Evolutionary conservation across 2,113 vertebrate genomes (phyloP), one percentile per base, ranked within the genome.

Genomic region (Loxodonta africana): DNA sequence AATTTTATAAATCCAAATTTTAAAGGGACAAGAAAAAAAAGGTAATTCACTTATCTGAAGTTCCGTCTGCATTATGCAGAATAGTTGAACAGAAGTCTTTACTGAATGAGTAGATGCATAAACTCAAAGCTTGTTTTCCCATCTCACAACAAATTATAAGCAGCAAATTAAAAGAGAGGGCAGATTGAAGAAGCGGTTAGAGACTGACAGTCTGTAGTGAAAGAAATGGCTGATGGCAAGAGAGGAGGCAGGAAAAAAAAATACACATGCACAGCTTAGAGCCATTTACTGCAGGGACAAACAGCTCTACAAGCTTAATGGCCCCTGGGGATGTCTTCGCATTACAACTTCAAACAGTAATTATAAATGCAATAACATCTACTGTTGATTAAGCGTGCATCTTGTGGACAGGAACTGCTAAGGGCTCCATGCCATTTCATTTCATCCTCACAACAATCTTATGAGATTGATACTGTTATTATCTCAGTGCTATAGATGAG

Each of bases 321-420:
- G 37, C 28, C 81, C 62, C 53, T 48, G 41, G 12, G 17, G 63
- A 90, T 84, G n/a, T 51, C 67, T 78, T 26, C 10, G 33, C 76
- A 63, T 93, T 94, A 80, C 6, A 90, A 83, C 14, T 69, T 41
- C 11, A 4, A 41, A 77, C 30, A 94, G 69, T 93, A 90, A 94
- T 94, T 95, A 96, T 26, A 87, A 8, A 37, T 25, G n/a, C 63
- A 94, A 90, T 83, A 96, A 89, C n/a, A 95, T 25, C 63, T 94
- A 48, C 53, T 89, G 89, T 63, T 91, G 74, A 89, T 23, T 78
- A 74, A 86, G 85, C 21, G 25, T 83, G 73, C 80, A 84, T 90
- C 84, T 81, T 93, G 28, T 88, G 14, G 17, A 51, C 51, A 91
- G 71, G 30, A 65, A 85, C 60, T 46, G 57, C 44, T 65, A 78